Evolutionary conservation across 2,888 invertebrate species (phyloP).

Genomic region (Mesochorus sp.): DNA sequence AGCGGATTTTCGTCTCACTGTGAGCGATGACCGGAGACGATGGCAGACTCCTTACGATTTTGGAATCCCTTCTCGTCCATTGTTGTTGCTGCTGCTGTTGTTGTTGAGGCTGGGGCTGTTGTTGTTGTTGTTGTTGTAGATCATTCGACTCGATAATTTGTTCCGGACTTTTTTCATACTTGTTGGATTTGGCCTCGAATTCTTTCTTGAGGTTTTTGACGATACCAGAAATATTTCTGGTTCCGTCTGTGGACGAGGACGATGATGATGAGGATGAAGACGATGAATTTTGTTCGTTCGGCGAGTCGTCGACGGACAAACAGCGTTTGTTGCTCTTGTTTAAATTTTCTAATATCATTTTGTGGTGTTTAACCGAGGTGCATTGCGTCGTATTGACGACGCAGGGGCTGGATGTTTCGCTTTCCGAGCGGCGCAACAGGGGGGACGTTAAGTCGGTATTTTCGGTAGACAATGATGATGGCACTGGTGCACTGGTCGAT

Average conservation of each 20-base stretch:
- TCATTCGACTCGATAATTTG: constrained; percentile 25
- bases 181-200: constrained; percentile 90
- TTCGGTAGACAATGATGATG: constrained; percentile 80
- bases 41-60: constrained; percentile 78
- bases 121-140: too few relatives aligned
- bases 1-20: constrained; percentile 79
- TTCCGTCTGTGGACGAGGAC: constrained; percentile 73
- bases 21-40: constrained; percentile 86
- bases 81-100: constrained; percentile 65
- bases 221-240: constrained; percentile 85
- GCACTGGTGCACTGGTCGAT: constrained; percentile 78
- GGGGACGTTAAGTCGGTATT: constrained; percentile 74
- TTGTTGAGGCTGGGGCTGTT: too few relatives aligned
- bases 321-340: constrained; percentile 79
- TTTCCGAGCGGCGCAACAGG: constrained; percentile 80
- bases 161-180: constrained; percentile 75
- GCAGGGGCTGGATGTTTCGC: constrained; percentile 81
- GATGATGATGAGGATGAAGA: constrained; percentile 53
- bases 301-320: constrained; percentile 79
- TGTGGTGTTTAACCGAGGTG: constrained; percentile 84
- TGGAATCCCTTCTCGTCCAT: constrained; percentile 75
- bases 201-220: constrained; percentile 94
- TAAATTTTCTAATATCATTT: constrained; percentile 83
- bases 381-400: constrained; percentile 83
- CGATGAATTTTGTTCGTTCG: constrained; percentile 62